Conservation (phyloP, 1,140 invertebrate genomes). For the Branchinecta lindahli region DNA sequence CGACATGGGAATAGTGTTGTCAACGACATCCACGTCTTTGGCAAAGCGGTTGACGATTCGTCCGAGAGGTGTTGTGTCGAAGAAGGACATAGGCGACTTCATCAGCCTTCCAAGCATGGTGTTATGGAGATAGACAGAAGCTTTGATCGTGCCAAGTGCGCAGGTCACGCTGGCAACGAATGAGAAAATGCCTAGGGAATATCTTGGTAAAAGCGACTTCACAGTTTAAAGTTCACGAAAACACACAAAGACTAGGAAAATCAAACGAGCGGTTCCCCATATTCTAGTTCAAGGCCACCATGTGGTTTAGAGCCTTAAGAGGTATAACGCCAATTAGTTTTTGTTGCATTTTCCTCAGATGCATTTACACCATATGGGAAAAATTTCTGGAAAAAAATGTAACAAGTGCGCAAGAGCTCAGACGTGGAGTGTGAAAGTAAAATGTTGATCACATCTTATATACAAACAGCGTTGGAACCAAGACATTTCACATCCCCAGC, state of each 20-base stretch:
- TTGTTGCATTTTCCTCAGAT: no score
- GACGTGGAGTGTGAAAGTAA: no score
- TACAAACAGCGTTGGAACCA: no score
- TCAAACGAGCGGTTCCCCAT: constrained; percentile 14
- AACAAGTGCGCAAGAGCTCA: no score
- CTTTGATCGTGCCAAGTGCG: constrained; percentile 45
- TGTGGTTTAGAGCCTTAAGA: neutral
- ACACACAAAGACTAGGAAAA: neutral
- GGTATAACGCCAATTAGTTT: no score
- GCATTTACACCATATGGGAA: no score
- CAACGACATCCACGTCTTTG: constrained; percentile 51
- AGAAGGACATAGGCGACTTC: constrained; percentile 50
- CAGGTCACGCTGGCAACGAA: constrained; percentile 27
- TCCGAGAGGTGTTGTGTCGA: constrained; percentile 54
- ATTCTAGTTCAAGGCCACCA: no score
- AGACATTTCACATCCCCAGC: no score
- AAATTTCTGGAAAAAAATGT: no score
- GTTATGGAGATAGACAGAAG: constrained; percentile 45
- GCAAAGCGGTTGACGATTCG: constrained; percentile 54
- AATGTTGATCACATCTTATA: no score
- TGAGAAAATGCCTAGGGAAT: constrained; percentile 28
- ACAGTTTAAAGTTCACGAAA: no score
- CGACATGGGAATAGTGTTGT: constrained; percentile 35
- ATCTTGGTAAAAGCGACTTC: constrained; percentile 13
- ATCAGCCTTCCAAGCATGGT: constrained; percentile 35